phyloP scores from a whole-genome alignment of 2,888 invertebrate genomes.

The Carpatolechia fugitivella region DNA sequence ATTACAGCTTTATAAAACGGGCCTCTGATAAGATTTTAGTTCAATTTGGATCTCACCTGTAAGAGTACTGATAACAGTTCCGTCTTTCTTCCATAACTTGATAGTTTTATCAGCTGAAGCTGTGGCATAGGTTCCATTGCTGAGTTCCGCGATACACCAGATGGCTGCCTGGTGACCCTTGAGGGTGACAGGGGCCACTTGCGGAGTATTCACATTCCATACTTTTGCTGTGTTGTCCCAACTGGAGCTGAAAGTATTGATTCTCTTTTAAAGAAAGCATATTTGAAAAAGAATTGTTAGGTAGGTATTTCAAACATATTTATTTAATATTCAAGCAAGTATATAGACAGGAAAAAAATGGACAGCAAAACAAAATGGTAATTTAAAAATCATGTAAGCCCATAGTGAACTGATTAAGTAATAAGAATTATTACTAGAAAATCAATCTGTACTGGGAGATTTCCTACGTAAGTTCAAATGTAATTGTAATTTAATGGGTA shows the following conservation, averaged over 20 bases:
- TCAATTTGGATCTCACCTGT: conserved; percentile 72
- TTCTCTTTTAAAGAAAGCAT: no score
- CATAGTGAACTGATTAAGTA: no score
- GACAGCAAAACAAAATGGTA: no score
- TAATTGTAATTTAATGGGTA: no score
- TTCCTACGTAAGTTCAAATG: no score
- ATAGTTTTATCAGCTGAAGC: conserved; percentile 96
- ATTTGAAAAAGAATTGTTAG: neutral
- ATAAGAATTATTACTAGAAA: no score
- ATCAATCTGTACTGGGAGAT: no score
- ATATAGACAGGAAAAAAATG: no score
- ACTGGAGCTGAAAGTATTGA: conserved; percentile 83
- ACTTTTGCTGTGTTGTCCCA: conserved; percentile 95
- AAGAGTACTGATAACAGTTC: conserved; percentile 82
- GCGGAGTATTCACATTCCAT: conserved; percentile 83
- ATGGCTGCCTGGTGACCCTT: conserved; percentile 90
- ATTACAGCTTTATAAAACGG: no score
- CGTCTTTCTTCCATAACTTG: conserved; percentile 87
- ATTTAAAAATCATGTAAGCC: no score
- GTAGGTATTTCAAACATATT: neutral
- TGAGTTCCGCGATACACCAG: conserved; percentile 86
- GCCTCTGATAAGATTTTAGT: no score
- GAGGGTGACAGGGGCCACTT: conserved; percentile 76
- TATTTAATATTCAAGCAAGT: no score
- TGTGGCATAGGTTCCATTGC: conserved; percentile 82